Evolutionary conservation across 2,797 vertebrate genomes (phyloP).

Genomic region (Coilia nasus): DNA sequence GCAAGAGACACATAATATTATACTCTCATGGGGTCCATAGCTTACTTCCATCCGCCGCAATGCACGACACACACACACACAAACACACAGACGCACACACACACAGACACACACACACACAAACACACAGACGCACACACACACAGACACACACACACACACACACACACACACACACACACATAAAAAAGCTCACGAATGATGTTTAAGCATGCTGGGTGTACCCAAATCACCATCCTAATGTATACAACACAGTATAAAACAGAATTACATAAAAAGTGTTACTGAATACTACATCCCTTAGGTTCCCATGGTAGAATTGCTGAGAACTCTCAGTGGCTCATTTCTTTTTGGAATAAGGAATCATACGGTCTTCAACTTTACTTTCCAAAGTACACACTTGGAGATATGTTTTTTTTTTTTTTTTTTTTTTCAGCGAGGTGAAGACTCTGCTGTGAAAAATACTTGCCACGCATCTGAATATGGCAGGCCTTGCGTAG

Average conservation of each 20-base stretch:
- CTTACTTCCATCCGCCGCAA: background rate
- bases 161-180: background rate
- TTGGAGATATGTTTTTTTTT: background rate
- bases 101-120: background rate
- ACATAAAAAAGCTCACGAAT: background rate
- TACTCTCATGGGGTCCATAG: conserved; percentile 8
- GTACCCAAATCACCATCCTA: background rate
- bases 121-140: background rate
- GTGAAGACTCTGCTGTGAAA: background rate
- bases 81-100: background rate
- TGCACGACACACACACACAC: background rate
- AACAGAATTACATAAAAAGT: conserved; percentile 24
- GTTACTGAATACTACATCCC: background rate
- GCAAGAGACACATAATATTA: conserved; percentile 18
- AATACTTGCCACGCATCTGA: background rate
- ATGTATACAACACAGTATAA: background rate
- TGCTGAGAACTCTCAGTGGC: background rate
- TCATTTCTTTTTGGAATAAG: conserved; percentile 17
- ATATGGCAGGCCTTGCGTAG: background rate
- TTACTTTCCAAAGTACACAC: background rate
- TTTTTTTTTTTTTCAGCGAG: background rate
- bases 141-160: background rate
- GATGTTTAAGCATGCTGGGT: background rate
- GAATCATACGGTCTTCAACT: background rate
- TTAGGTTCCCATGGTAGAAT: background rate